These are phyloP conservation scores for Hemistola chrysoprasaria DNA, from an alignment of 2,888 invertebrate species.

Conservation along the genomic window DNA sequence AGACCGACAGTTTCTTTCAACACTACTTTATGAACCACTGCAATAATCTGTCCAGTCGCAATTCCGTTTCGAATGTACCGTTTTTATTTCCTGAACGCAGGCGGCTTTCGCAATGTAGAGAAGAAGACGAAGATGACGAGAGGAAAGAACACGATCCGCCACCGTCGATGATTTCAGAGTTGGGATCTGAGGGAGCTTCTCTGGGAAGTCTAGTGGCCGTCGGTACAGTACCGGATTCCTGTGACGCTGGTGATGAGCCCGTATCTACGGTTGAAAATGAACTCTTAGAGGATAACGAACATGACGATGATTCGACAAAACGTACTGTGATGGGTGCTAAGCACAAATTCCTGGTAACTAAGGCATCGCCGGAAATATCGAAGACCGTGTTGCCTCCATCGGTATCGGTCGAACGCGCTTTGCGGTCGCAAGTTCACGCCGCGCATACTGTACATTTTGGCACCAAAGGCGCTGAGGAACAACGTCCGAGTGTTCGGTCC, in stretches of 20 bases:
- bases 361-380: conserved; percentile 36
- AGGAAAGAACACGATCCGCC: conserved; percentile 54
- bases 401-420: conserved; percentile 65
- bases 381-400: conserved; percentile 48
- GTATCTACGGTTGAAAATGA: conserved; percentile 33
- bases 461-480: conserved; percentile 80
- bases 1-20: conserved; percentile 85
- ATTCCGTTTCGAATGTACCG: conserved; percentile 60
- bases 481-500: conserved; percentile 83
- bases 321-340: conserved; percentile 68
- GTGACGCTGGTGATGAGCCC: conserved; percentile 32
- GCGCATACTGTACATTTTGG: conserved; percentile 87
- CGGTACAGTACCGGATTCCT: conserved; percentile 31
- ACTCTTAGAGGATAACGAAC: conserved; percentile 11
- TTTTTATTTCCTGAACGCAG: conserved; percentile 83
- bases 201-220: conserved; percentile 32
- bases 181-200: conserved; percentile 35
- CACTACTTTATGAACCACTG: conserved; percentile 89
- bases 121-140: conserved; percentile 91
- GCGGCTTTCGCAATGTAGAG: conserved; percentile 90
- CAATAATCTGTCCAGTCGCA: conserved; percentile 85
- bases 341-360: conserved; percentile 70
- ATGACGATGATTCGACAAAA: conserved; percentile 48
- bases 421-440: conserved; percentile 75
- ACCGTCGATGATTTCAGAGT: conserved; percentile 35